Percentiles rank a stretch among this genome's conserved stretches.
Conservation (phyloP, 2,888 invertebrate genomes). For the Schizotus pectinicornis region DNA sequence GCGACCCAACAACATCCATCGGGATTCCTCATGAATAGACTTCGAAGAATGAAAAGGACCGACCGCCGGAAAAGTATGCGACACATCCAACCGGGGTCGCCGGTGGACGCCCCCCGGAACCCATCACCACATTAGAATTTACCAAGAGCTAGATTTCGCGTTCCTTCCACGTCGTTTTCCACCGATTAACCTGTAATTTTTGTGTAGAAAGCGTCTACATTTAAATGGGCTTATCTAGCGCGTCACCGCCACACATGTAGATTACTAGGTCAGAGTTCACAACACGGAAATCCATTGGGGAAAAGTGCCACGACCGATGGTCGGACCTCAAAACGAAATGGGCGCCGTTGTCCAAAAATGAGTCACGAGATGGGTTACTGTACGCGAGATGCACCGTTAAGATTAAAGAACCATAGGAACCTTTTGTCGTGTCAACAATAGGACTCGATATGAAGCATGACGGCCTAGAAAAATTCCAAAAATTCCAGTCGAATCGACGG, state of each 20-base stretch:
- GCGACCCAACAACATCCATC: neutral
- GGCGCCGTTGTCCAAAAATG: slow-evolving; percentile 10
- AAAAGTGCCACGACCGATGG: neutral
- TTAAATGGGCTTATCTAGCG: slow-evolving; percentile 13
- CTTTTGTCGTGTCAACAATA: slow-evolving; percentile 14
- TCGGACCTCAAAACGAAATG: slow-evolving; percentile 1
- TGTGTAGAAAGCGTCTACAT: slow-evolving; percentile 15
- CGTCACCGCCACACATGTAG: slow-evolving; percentile 1
- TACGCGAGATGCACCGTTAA: slow-evolving; percentile 8
- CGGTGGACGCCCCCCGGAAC: too few species aligned
- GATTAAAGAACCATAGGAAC: slow-evolving; percentile 2
- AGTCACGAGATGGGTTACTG: slow-evolving; percentile 10
- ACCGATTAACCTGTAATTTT: slow-evolving; percentile 7
- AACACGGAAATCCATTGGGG: slow-evolving; percentile 1
- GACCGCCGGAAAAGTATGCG: too few species aligned
- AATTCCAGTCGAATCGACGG: slow-evolving; percentile 1
- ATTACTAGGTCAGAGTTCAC: slow-evolving; percentile 22
- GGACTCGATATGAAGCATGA: slow-evolving; percentile 12
- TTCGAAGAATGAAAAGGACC: too few species aligned
- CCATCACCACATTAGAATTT: too few species aligned
- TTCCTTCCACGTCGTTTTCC: too few species aligned
- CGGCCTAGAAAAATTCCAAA: neutral
- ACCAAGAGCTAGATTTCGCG: too few species aligned
- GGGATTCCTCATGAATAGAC: slow-evolving; percentile 10
- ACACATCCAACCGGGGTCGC: too few species aligned